Evolutionary conservation across 2,797 vertebrate species (phyloP), one percentile per base, ranked within the genome.

Genomic region (Necrosyrtes monachus): DNA sequence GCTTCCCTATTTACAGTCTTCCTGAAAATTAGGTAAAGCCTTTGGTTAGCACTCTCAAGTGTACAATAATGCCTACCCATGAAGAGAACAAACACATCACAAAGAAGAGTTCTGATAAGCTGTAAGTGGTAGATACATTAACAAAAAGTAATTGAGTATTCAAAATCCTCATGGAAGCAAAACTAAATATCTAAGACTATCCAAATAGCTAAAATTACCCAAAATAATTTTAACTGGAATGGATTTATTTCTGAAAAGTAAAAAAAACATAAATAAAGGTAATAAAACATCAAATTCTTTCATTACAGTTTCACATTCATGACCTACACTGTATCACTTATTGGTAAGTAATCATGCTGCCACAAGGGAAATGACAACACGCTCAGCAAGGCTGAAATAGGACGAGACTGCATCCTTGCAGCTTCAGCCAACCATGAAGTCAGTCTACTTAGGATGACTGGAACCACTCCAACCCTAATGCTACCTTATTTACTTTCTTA

Each of bases 401-500:
- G 84, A 82, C 14, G 24, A 91, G 93, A 73, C 30, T 82, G 67
- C 70, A 88, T 67, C 91, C 74, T 85, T 91, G 69, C 77, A 94
- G 93, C 51, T 68, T 46, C 93, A 93, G 65, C 6, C 33, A 93
- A 91, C 64, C 90, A 91, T 43, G 48, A 95, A 94, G 75, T 83
- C 82, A 56, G 76, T 28, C 88, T 59, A 25, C 92, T 92, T 89
- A 87, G 2, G 57, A 92, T 27, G 80, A 83, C 90, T 97, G 95
- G 91, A 96, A 92, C 65, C 53, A 83, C 70, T 97, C 91, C 95
- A 97, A 88, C 65, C 68, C 60, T 89, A 88, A 90, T 76, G 77
- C 62, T 41, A 87, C 72, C 78, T 90, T 88, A 81, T 94, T 97
- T 94, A 93, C 92, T 96, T 96, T 65, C 70, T 76, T 67, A 68